Evolutionary conservation across 2,113 vertebrate genomes (phyloP), one percentile per base, ranked within the genome.

Genomic region (Harpagus bidentatus): DNA sequence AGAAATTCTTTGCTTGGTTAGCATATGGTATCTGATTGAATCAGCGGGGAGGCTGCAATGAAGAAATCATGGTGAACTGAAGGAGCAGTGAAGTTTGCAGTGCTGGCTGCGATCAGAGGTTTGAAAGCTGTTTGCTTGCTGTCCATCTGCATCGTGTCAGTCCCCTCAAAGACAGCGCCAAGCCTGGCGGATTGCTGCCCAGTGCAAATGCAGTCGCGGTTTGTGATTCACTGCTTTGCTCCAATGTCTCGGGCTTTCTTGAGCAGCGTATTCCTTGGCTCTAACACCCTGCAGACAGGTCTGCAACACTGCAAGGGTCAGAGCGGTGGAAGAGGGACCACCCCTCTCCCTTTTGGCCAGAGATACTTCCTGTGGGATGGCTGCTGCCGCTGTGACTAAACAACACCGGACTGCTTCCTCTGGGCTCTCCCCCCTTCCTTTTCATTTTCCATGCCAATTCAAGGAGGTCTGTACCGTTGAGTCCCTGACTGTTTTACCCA

Each of bases 381-480:
- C 88, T 95, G 86, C 82, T 95, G 55, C 56, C 0, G 34, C 88
- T 78, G 72, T 88, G 84, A 94, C 89, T 94, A 91, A 97, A 95
- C 86, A 96, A 42, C 56, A 74, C 11, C 0, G 3, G 45, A 93
- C 74, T 69, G 69, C 86, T 96, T 97, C 94, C 93, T 94, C 78
- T 94, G 93, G 88, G 84, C 78, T 87, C 84, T 95, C 20, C 87
- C 48, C 29, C 56, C 74, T 91, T 96, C 88, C 91, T 85, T 95
- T 95, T 94, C 45, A 22, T 76, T 95, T 94, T 91, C 61, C 81
- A 93, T 77, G 95, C 78, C 93, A 95, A 80, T 93, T 91, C 82
- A 61, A 85, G 62, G 74, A 94, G 78, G 28, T 93, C 40, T 94
- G 73, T 84, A 32, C 47, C 63, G 31, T 26, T 43, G 47, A 83